These are phyloP conservation scores for Sinocyclocheilus anophthalmus DNA, from an alignment of 2,113 vertebrate genomes.

Conservation along the genomic window DNA sequence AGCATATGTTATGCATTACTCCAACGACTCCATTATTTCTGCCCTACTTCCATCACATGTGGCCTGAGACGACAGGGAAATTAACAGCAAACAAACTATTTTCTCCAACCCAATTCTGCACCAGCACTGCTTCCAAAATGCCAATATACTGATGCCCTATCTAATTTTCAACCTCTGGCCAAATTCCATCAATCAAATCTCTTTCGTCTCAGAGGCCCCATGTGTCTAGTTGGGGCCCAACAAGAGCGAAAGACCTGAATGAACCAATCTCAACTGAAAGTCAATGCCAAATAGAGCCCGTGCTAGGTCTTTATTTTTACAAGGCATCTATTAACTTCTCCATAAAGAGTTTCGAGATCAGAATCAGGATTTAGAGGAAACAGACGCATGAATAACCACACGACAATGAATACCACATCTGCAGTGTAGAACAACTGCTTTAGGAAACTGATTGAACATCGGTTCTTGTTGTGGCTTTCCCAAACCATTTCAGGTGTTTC, in stretches of 20 bases:
- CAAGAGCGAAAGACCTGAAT: neutral
- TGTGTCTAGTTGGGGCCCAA: neutral
- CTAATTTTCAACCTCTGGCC: neutral
- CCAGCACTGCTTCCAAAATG: constrained; percentile 6
- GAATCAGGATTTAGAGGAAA: constrained; percentile 21
- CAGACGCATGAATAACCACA: constrained; percentile 8
- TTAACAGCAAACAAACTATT: constrained; percentile 67
- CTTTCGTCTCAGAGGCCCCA: neutral
- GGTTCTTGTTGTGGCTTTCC: constrained; percentile 24
- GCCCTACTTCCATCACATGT: constrained; percentile 69
- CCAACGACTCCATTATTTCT: constrained; percentile 67
- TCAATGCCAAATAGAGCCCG: neutral
- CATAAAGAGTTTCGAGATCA: constrained; percentile 1
- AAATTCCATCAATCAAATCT: constrained; percentile 1
- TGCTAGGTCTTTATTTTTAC: neutral
- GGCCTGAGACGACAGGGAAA: constrained; percentile 68
- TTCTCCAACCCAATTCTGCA: neutral
- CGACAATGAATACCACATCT: constrained; percentile 29
- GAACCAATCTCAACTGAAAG: constrained; percentile 12
- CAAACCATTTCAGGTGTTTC: constrained; percentile 41
- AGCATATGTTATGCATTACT: constrained; percentile 72
- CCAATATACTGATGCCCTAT: constrained; percentile 15
- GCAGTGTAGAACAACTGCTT: constrained; percentile 2
- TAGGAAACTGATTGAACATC: constrained; percentile 22
- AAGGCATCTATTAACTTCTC: constrained; percentile 24